phyloP scores from a whole-genome alignment of 2,888 invertebrate species.

The Philereme vetulata region DNA sequence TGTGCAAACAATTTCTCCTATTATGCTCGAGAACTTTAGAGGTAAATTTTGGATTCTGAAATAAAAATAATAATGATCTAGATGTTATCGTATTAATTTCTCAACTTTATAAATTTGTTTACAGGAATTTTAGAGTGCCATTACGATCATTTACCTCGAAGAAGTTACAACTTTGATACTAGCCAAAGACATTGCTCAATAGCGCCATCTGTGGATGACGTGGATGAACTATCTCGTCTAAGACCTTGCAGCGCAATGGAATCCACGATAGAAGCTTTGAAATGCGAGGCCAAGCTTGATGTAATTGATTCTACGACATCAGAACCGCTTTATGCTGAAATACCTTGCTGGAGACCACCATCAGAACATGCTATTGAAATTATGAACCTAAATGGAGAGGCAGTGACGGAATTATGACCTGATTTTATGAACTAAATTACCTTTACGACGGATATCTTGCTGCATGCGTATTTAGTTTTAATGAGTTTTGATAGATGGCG shows the following conservation, averaged over 20 bases:
- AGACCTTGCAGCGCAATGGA: conserved; percentile 64
- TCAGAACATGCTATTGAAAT: conserved; percentile 77
- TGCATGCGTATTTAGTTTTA: conserved; percentile 33
- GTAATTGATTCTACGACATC: conserved; percentile 68
- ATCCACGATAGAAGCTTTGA: conserved; percentile 71
- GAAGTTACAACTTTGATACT: conserved; percentile 64
- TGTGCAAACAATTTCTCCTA: conserved; percentile 76
- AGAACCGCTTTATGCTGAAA: conserved; percentile 88
- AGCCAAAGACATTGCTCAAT: conserved; percentile 55
- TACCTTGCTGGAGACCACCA: conserved; percentile 82
- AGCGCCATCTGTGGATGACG: conserved; percentile 65
- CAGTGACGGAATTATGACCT: conserved; percentile 79
- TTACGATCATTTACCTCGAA: conserved; percentile 84
- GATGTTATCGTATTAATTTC: not conserved
- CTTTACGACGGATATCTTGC: conserved; percentile 7
- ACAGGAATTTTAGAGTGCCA: conserved; percentile 83
- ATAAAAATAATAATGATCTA: conserved; percentile 1
- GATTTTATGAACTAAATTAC: conserved; percentile 7
- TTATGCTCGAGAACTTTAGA: conserved; percentile 84
- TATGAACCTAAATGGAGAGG: conserved; percentile 74
- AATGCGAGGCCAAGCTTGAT: conserved; percentile 74
- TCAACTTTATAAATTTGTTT: conserved; percentile 22
- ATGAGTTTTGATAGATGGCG: conserved; percentile 55
- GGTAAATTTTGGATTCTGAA: conserved; percentile 54
- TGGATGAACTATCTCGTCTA: conserved; percentile 56